Percentiles rank a stretch among this genome's conserved stretches.
phyloP scores from a whole-genome alignment of 2,888 invertebrate genomes.

The Mesorhabditis belari region DNA sequence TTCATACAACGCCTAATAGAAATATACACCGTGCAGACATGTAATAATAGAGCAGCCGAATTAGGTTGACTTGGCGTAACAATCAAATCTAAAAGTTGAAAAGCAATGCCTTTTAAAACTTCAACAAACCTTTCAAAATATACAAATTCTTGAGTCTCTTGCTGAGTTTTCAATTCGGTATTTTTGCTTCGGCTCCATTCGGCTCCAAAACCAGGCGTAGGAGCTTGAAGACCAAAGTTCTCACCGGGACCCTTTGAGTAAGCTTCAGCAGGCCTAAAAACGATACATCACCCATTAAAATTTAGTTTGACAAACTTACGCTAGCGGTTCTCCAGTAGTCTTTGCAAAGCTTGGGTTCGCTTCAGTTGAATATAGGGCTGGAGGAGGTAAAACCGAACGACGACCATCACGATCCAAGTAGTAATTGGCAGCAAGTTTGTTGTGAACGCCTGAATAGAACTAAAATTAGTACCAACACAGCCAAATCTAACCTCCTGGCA shows the following conservation, averaged over 20 bases:
- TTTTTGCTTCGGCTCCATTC: slow-evolving; percentile 32
- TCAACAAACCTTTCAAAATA: slow-evolving; percentile 28
- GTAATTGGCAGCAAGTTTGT: slow-evolving; percentile 73
- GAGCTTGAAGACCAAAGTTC: slow-evolving; percentile 47
- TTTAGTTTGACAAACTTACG: neutral
- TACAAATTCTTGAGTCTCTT: slow-evolving; percentile 26
- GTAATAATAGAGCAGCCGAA: neutral
- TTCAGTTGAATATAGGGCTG: slow-evolving; percentile 28
- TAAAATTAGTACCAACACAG: neutral
- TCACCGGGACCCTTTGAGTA: slow-evolving; percentile 31
- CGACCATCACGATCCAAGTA: slow-evolving; percentile 72
- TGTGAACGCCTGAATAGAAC: slow-evolving; percentile 60
- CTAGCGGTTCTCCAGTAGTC: neutral
- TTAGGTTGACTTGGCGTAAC: neutral
- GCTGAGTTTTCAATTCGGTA: slow-evolving; percentile 27
- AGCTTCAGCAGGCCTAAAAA: slow-evolving; percentile 18
- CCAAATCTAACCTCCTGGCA: slow-evolving; percentile 66
- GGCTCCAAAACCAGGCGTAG: slow-evolving; percentile 50
- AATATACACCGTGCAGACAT: neutral
- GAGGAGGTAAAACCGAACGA: slow-evolving; percentile 69
- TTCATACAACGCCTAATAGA: neutral
- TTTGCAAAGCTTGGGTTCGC: slow-evolving; percentile 12
- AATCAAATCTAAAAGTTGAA: neutral
- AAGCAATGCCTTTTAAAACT: neutral
- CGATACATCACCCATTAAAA: neutral